These are phyloP conservation scores for Pseudolaguvia tuberculata DNA, from an alignment of 2,113 vertebrate species.

Conservation along the genomic window DNA sequence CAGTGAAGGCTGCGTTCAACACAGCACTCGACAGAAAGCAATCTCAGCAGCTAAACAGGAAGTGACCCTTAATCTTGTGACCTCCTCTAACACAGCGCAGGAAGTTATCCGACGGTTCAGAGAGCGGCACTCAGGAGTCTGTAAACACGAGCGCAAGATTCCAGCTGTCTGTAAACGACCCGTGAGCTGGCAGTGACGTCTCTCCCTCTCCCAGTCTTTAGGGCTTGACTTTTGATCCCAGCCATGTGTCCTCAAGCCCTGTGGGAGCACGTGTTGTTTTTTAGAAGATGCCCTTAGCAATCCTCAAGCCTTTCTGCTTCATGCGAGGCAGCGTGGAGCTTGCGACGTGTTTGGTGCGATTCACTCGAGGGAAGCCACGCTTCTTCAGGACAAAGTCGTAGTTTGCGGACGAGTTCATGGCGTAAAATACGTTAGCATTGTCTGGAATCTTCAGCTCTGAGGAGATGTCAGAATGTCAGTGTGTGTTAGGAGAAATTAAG, in stretches of 20 bases:
- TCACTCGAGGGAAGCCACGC: constrained; percentile 74
- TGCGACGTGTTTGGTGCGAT: constrained; percentile 82
- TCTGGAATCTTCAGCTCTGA: constrained; percentile 93
- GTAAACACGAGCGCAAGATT: constrained; percentile 32
- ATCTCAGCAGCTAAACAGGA: constrained; percentile 4
- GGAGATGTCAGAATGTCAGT: background rate
- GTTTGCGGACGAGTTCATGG: constrained; percentile 97
- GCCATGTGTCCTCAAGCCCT: background rate
- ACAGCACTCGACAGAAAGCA: constrained; percentile 14
- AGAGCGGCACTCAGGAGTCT: constrained; percentile 12
- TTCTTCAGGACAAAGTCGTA: constrained; percentile 96
- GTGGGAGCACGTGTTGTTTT: background rate
- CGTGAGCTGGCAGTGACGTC: constrained; percentile 28
- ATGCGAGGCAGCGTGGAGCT: constrained; percentile 94
- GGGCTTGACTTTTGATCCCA: constrained; percentile 8
- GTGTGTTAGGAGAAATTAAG: too few relatives aligned
- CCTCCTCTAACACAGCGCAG: background rate
- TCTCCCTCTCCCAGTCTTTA: background rate
- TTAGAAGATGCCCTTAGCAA: constrained; percentile 98
- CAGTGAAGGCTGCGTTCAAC: constrained; percentile 28
- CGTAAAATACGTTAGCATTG: constrained; percentile 97
- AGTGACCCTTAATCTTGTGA: background rate
- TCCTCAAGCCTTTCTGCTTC: constrained; percentile 97
- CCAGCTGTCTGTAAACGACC: background rate
- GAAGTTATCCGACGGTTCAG: constrained; percentile 16